Evolutionary conservation across 35 echinoderm and acorn worm species (phyloP), one percentile per base, ranked within the genome.

Genomic region (Diadema setosum): DNA sequence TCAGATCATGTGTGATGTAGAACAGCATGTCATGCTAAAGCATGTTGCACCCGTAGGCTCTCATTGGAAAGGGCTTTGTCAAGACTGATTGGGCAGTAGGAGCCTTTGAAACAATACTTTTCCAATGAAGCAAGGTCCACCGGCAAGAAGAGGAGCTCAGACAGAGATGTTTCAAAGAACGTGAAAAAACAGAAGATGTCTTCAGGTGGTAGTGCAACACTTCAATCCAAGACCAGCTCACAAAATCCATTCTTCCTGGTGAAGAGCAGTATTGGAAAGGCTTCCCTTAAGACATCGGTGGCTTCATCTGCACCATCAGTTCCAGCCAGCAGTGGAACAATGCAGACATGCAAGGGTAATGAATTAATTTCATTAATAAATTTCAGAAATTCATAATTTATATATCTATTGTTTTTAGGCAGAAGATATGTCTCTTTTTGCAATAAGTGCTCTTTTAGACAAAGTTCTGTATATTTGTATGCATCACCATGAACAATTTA

Each of bases 31-130:
- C 55, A 91, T 91, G 11, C 69, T 85, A 8, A 85, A 85, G 74
- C 89, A 91, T 65, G 70, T 84, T 85, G 82, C 65, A 85, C 82
- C 23, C 42, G 89, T 4, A 75, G 65, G 89, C 50, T 91, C n/a
- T 85, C 82, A 0, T 48, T 91, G 20, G 49, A 85, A 42, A 70
- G 35, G 46, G 81, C 82, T 12, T 33, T 91, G 36, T 18, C 58
- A 7, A 74, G 89, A 80, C 46, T 91, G 29, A n/a, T 91, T 40
- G 83, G 85, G 49, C 82, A 91, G 52, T 91, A 73, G 81, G 64
- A 55, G 48, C 81, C 89, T 60, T 76, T 91, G 49, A 1, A n/a
- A 40, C 11, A 43, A 31, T 91, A 75, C 65, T 91, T 91, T 49
- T 39, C 37, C 42, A 32, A 44, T 65, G 88, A 90, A 83, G 70